Evolutionary conservation across 2,113 vertebrate species (phyloP).

Genomic region (Illadopsis cleaveri): DNA sequence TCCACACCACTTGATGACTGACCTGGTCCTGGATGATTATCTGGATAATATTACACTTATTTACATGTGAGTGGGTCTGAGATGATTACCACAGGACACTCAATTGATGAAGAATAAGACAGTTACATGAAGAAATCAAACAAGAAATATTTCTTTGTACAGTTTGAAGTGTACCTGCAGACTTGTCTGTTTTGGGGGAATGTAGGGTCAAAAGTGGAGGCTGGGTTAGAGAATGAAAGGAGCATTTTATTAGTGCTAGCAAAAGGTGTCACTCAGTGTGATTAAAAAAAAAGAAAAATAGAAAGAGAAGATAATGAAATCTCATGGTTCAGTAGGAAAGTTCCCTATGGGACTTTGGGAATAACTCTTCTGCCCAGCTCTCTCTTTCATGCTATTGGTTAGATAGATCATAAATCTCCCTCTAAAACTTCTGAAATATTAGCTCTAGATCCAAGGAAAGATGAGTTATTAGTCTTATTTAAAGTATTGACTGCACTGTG

Average conservation of each 20-base stretch:
- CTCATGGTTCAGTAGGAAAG: neutral
- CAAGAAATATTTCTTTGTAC: neutral
- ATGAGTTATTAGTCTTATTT: neutral
- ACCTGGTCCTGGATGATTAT: neutral
- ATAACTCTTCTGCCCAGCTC: neutral
- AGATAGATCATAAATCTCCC: neutral
- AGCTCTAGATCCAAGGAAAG: neutral
- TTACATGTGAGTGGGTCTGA: neutral
- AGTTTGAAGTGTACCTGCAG: neutral
- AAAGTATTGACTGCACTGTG: neutral
- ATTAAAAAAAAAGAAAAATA: neutral
- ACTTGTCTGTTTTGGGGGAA: neutral
- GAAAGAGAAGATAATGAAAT: neutral
- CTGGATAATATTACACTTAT: neutral
- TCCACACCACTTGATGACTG: neutral
- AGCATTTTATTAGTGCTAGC: neutral
- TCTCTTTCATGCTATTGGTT: neutral
- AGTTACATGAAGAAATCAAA: neutral
- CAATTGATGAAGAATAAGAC: neutral
- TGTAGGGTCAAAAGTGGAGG: neutral
- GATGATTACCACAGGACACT: neutral
- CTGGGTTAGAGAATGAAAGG: neutral
- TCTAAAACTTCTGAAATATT: neutral
- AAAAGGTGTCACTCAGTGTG: neutral
- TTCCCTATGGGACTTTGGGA: neutral